Evolutionary conservation across 1,140 invertebrate genomes (phyloP), one percentile per base, ranked within the genome.

Genomic region (Plectrocnemia conspersa): DNA sequence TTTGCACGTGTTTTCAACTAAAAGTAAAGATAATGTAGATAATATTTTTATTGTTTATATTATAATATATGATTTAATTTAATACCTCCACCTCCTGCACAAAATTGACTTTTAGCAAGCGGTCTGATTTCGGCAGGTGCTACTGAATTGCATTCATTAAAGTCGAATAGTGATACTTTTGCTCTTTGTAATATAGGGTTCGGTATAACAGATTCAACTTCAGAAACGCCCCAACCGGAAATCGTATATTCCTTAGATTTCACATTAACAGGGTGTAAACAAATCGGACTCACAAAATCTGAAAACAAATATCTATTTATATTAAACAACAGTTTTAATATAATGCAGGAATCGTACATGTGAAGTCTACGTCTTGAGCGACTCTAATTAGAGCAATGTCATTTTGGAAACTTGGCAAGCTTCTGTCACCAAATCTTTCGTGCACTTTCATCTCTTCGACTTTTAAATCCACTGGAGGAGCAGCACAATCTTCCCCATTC

Each of bases 111-210:
- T 9, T 45, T 49, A 3, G 19, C 23, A 1, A 60, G 42, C 13
- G 59, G 59, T 33, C 27, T 54, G 11, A 52, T 40, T 46, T 57
- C 45, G 1, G 38, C 25, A 1, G 44, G 50, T 42, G 56, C 48
- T 13, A 62, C 29, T 11, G 29, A 7, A 49, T 56, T 54, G 19
- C 57, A 56, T 45, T 58, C 55, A 10, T 45, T 24, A 15, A 55
- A 64, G 60, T 64, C 62, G 58, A 48, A 64, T 35, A 46, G 32
- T 23, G 11, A 25, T 38, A 60, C 48, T 9, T 9, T 16, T 2
- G 54, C 52, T 7, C 19, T 47, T 25, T 58, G 59, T 35, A 61
- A 41, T 7, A 61, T 16, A 10, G 45, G 9, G 19, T 22, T 46
- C 6, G 7, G 36, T 29, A 18, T n/a, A 9, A 18, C 35, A 2